A percentile compares a stretch with the other conserved stretches of the same genome.
phyloP scores from a whole-genome alignment of 2,888 invertebrate species.

The Cheilosia vernalis region DNA sequence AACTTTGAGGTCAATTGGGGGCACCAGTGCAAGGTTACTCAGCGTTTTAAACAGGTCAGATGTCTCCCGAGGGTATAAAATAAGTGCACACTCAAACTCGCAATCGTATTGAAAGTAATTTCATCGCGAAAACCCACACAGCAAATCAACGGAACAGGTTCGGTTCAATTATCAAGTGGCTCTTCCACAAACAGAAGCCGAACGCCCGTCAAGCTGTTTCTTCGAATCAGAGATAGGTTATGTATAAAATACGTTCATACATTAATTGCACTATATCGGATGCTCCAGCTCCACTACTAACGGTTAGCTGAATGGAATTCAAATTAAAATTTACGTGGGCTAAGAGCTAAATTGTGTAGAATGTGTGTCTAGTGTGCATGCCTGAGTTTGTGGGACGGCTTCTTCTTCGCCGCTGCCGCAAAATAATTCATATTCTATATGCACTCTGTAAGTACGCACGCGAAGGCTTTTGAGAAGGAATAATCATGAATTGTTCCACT shows the following conservation, averaged over 20 bases:
- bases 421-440: slow-evolving; percentile 37
- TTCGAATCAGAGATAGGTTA: slow-evolving; percentile 5
- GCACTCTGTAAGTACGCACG: slow-evolving; percentile 17
- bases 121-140: slow-evolving; percentile 22
- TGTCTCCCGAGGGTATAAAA: slow-evolving; percentile 38
- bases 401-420: neutral
- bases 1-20: slow-evolving; percentile 43
- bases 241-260: neutral
- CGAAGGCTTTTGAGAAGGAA: slow-evolving; percentile 26
- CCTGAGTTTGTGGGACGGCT: slow-evolving; percentile 25
- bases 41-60: slow-evolving; percentile 46
- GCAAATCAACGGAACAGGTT: slow-evolving; percentile 25
- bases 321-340: slow-evolving; percentile 19
- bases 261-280: slow-evolving; percentile 34
- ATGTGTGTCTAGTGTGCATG: slow-evolving; percentile 9
- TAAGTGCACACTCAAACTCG: neutral
- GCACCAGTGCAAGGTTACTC: slow-evolving; percentile 40
- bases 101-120: slow-evolving; percentile 2
- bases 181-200: slow-evolving; percentile 14
- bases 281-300: slow-evolving; percentile 39
- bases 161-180: neutral
- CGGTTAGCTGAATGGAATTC: slow-evolving; percentile 22
- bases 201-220: neutral
- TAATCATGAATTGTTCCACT: slow-evolving; percentile 66
- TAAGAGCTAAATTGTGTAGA: neutral